A percentile compares a stretch with the other conserved stretches of the same genome.
Conservation (phyloP, 2,797 vertebrate species). For the Sebastes diaconus region DNA sequence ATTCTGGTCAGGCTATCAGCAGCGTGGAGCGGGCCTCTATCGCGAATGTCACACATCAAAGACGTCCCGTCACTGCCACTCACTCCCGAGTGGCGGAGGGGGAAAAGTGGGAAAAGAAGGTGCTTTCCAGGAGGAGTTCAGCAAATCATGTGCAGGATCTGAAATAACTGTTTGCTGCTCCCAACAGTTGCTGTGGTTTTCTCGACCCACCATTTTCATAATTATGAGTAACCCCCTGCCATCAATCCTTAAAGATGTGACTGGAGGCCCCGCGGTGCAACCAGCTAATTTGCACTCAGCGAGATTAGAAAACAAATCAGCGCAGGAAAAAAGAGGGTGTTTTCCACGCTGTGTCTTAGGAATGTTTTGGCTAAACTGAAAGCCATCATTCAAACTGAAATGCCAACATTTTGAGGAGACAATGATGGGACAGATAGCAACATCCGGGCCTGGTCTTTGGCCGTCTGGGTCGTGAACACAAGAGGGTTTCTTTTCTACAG, state of each 20-base stretch:
- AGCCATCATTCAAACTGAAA: constrained; percentile 77
- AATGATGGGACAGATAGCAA: constrained; percentile 75
- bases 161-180: constrained; percentile 33
- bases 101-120: constrained; percentile 32
- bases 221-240: constrained; percentile 50
- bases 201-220: constrained; percentile 34
- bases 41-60: constrained; percentile 65
- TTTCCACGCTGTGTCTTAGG: constrained; percentile 63
- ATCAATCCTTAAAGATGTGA: constrained; percentile 46
- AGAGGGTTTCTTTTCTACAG: constrained; percentile 71
- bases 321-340: constrained; percentile 67
- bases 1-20: constrained; percentile 70
- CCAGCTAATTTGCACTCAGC: constrained; percentile 59
- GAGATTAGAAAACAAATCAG: constrained; percentile 64
- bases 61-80: constrained; percentile 45
- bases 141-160: constrained; percentile 12
- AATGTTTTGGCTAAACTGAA: constrained; percentile 80
- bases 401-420: constrained; percentile 79
- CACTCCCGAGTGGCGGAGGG: constrained; percentile 19
- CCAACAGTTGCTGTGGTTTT: constrained; percentile 38
- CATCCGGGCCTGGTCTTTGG: constrained; percentile 73
- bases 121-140: constrained; percentile 59
- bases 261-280: constrained; percentile 50
- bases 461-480: constrained; percentile 68
- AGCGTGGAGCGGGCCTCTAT: constrained; percentile 30